phyloP scores from a whole-genome alignment of 2,888 invertebrate genomes.

The Tryphoninae sp. region DNA sequence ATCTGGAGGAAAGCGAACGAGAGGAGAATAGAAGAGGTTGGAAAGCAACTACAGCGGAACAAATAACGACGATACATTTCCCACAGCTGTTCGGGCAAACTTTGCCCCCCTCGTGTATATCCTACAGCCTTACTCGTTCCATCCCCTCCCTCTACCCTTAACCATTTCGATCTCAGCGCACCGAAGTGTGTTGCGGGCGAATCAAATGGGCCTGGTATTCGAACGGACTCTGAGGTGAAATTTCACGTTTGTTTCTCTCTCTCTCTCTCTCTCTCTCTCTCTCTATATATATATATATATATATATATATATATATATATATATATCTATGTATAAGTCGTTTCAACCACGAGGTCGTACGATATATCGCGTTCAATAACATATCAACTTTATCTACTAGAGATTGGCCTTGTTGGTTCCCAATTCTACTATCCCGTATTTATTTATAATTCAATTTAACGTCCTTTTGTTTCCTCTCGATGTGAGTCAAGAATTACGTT shows the following conservation, averaged over 20 bases:
- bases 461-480: background rate
- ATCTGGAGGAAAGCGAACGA: conserved; percentile 35
- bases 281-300: too few relatives aligned
- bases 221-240: conserved; percentile 46
- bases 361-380: conserved; percentile 25
- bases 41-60: conserved; percentile 67
- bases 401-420: conserved; percentile 36
- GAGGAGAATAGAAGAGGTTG: conserved; percentile 47
- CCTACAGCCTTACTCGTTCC: conserved; percentile 18
- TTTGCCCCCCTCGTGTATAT: conserved; percentile 65
- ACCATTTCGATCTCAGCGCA: conserved; percentile 20
- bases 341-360: conserved; percentile 16
- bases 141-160: conserved; percentile 27
- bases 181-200: conserved; percentile 36
- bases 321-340: conserved; percentile 3
- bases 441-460: conserved; percentile 1
- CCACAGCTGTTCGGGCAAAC: conserved; percentile 74
- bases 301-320: background rate
- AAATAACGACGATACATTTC: conserved; percentile 77
- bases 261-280: too few relatives aligned
- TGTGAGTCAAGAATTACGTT: background rate
- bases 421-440: conserved; percentile 3
- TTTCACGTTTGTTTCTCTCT: conserved; percentile 18
- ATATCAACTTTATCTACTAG: conserved; percentile 18
- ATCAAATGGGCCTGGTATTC: conserved; percentile 45